A percentile compares a stretch with the other conserved stretches of the same genome.
These are phyloP conservation scores for Centropyge bicolor DNA, from an alignment of 2,797 vertebrate genomes.

Conservation along the genomic window DNA sequence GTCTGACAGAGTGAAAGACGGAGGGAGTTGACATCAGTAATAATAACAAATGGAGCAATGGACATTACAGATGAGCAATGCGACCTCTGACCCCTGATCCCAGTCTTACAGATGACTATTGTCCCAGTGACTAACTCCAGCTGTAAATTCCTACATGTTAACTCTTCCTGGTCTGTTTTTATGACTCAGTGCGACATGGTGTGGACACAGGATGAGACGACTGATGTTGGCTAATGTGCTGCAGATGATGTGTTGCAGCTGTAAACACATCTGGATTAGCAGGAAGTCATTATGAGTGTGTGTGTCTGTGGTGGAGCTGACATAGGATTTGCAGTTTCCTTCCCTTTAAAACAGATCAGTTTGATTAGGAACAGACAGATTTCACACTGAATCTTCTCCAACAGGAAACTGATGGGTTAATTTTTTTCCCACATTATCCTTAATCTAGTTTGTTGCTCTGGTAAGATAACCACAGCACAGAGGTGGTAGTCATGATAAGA, in stretches of 20 bases:
- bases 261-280: conserved; percentile 61
- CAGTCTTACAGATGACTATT: background rate
- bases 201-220: conserved; percentile 40
- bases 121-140: conserved; percentile 34
- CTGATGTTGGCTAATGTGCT: conserved; percentile 57
- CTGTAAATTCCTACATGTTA: conserved; percentile 48
- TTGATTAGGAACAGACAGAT: background rate
- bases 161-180: conserved; percentile 28
- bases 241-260: conserved; percentile 47
- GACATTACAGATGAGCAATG: conserved; percentile 7
- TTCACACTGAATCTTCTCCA: background rate
- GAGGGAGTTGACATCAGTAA: background rate
- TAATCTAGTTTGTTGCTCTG: background rate
- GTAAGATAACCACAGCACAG: background rate
- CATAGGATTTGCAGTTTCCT: conserved; percentile 23
- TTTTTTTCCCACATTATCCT: background rate
- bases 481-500: background rate
- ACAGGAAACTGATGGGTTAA: background rate
- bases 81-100: conserved; percentile 37
- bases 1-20: conserved; percentile 82
- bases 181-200: conserved; percentile 38
- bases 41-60: background rate
- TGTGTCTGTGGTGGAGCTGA: conserved; percentile 10
- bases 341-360: background rate
- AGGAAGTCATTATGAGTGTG: conserved; percentile 36